Conservation (phyloP, 2,888 invertebrate species). For the Eudemis profundana region DNA sequence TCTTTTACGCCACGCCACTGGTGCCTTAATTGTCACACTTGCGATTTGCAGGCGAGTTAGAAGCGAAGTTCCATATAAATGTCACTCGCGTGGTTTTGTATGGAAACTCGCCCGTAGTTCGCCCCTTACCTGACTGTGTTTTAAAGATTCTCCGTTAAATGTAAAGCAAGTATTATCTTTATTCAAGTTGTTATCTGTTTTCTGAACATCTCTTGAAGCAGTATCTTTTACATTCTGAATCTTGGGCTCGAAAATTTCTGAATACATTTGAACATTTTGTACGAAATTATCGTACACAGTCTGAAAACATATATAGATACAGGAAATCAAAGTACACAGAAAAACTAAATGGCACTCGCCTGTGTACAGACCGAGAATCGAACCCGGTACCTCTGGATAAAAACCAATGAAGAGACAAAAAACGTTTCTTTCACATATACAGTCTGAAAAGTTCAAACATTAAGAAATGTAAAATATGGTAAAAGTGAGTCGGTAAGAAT, state of each 20-base stretch:
- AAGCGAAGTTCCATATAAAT: background rate
- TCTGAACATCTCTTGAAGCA: constrained; percentile 60
- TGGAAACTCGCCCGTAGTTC: too few species aligned
- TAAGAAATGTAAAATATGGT: background rate
- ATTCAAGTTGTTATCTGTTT: constrained; percentile 60
- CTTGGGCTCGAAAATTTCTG: constrained; percentile 70
- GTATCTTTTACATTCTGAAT: constrained; percentile 61
- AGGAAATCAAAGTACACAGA: too few species aligned
- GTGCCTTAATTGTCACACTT: too few species aligned
- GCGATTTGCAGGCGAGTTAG: too few species aligned
- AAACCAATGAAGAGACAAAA: too few species aligned
- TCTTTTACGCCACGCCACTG: too few species aligned
- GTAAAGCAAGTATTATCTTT: constrained; percentile 64
- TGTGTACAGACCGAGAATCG: too few species aligned
- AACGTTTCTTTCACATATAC: too few species aligned
- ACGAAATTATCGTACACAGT: constrained; percentile 74
- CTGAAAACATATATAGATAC: too few species aligned
- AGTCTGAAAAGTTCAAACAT: background rate
- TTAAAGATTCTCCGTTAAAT: constrained; percentile 66
- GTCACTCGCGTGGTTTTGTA: too few species aligned
- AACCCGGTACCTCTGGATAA: too few species aligned
- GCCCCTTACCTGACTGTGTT: constrained; percentile 60
- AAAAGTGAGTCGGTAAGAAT: background rate
- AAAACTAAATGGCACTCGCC: too few species aligned
- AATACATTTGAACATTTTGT: constrained; percentile 74